phyloP scores from a whole-genome alignment of 2,888 invertebrate genomes.

The Caenorhabditis sinica region DNA sequence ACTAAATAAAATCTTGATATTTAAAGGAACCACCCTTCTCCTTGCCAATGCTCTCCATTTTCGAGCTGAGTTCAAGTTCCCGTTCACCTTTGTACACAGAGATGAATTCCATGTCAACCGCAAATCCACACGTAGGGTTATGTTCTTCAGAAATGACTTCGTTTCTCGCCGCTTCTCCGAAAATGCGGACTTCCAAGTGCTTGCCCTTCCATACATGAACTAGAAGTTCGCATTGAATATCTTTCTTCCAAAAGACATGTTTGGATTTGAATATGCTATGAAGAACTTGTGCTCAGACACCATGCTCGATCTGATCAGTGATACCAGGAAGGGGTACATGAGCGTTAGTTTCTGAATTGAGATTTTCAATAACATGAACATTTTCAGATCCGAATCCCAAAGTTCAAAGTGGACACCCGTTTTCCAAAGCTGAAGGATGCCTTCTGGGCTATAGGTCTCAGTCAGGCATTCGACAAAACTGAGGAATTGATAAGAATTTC shows the following conservation, averaged over 20 bases:
- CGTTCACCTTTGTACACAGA: no score
- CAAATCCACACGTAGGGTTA: not conserved
- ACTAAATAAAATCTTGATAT: no score
- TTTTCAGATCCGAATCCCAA: slow-evolving; percentile 57
- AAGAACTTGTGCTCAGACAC: not conserved
- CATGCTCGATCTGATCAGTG: not conserved
- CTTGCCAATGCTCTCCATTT: no score
- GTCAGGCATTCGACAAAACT: not conserved
- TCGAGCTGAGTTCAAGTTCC: not conserved
- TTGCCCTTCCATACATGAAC: not conserved
- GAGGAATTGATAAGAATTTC: no score
- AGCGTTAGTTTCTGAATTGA: not conserved
- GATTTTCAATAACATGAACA: not conserved
- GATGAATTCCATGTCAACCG: no score
- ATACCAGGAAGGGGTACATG: not conserved
- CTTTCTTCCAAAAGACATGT: slow-evolving; percentile 1
- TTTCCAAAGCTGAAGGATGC: not conserved
- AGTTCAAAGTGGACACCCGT: slow-evolving; percentile 75
- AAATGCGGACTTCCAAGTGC: not conserved
- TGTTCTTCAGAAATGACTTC: not conserved
- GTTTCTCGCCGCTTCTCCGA: not conserved
- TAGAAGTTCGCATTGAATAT: not conserved
- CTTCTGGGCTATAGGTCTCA: no score
- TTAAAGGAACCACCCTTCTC: no score
- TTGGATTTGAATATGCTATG: slow-evolving; percentile 33